These are phyloP conservation scores for Cuniculus paca DNA, from an alignment of 2,797 vertebrate genomes.

Conservation along the genomic window DNA sequence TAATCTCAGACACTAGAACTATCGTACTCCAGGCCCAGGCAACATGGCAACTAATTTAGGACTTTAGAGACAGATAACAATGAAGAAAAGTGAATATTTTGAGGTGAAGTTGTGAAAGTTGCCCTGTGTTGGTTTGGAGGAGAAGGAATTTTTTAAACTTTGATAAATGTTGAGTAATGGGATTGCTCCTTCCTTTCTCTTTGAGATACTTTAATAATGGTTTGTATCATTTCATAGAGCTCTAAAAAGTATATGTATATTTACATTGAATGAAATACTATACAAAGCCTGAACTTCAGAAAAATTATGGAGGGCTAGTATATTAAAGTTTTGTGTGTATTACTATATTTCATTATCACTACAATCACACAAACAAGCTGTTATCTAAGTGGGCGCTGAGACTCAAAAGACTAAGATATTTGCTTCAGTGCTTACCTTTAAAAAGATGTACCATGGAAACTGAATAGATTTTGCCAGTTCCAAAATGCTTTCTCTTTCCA, in stretches of 20 bases:
- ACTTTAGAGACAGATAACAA: neutral
- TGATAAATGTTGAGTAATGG: constrained; percentile 28
- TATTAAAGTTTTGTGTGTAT: neutral
- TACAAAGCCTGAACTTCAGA: neutral
- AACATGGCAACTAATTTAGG: too few relatives aligned
- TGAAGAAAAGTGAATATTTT: neutral
- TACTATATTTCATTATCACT: neutral
- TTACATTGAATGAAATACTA: neutral
- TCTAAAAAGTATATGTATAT: neutral
- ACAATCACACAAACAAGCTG: neutral
- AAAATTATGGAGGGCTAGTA: neutral
- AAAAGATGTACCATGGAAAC: neutral
- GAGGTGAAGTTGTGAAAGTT: neutral
- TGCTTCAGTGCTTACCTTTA: constrained; percentile 9
- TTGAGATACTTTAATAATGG: neutral
- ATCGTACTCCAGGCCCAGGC: neutral
- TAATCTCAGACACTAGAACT: neutral
- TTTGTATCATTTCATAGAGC: neutral
- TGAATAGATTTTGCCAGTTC: neutral
- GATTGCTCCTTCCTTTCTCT: neutral
- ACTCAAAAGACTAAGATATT: neutral
- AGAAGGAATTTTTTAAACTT: constrained; percentile 25
- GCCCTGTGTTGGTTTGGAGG: neutral
- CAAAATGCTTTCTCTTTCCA: constrained; percentile 3
- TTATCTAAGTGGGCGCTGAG: neutral